Conservation (phyloP, 2,888 invertebrate genomes). For the Stegophylla sp. region DNA sequence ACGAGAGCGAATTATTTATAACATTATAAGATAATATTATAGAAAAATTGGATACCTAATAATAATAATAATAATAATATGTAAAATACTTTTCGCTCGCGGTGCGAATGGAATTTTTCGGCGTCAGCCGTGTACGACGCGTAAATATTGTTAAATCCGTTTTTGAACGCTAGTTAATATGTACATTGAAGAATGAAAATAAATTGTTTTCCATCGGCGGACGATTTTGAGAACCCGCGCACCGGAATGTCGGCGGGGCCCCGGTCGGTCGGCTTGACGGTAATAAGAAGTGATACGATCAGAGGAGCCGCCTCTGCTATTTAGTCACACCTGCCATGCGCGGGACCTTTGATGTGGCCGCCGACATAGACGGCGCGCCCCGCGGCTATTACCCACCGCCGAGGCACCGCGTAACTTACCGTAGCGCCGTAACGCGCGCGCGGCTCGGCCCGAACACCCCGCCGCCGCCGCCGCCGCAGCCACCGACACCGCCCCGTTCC, state of each 20-base stretch:
- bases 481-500: conserved; percentile 40
- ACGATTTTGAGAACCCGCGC: conserved; percentile 55
- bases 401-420: conserved; percentile 60
- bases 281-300: conserved; percentile 61
- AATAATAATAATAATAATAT: too few species aligned
- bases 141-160: too few species aligned
- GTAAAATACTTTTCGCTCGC: too few species aligned
- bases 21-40: too few species aligned
- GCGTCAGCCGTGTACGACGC: too few species aligned
- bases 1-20: too few species aligned
- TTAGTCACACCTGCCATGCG: conserved; percentile 61
- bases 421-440: conserved; percentile 60
- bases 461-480: neutral
- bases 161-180: too few species aligned
- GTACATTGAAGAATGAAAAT: too few species aligned
- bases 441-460: conserved; percentile 19
- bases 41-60: too few species aligned
- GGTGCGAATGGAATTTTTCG: too few species aligned
- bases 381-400: conserved; percentile 60
- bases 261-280: conserved; percentile 59
- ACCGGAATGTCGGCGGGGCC: conserved; percentile 52
- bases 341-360: conserved; percentile 61
- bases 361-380: conserved; percentile 60
- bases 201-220: neutral
- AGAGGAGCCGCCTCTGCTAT: conserved; percentile 61